Conservation (phyloP, 2,888 invertebrate species). For the Mythimna pallens region DNA sequence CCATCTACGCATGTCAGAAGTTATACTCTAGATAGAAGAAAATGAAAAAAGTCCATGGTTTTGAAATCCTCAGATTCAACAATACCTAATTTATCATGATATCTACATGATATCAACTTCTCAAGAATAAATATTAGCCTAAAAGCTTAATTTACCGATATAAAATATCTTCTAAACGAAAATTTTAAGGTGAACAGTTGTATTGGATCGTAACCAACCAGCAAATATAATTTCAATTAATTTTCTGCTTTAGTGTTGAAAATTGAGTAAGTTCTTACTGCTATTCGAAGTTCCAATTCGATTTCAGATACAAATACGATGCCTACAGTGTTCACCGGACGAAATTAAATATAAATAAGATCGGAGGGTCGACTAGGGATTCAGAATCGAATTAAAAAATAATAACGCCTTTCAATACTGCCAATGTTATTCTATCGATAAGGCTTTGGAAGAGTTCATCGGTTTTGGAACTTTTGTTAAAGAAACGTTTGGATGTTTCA, state of each 20-base stretch:
- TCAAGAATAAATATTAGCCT: slow-evolving; percentile 20
- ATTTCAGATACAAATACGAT: slow-evolving; percentile 63
- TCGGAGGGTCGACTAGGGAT: slow-evolving; percentile 73
- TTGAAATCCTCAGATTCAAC: not conserved
- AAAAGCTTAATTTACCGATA: slow-evolving; percentile 8
- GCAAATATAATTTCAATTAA: slow-evolving; percentile 57
- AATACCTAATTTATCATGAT: not conserved
- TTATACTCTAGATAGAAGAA: no score
- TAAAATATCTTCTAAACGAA: slow-evolving; percentile 19
- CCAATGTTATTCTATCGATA: slow-evolving; percentile 63
- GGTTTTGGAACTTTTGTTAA: slow-evolving; percentile 27
- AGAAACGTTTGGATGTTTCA: slow-evolving; percentile 13
- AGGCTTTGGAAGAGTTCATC: slow-evolving; percentile 30
- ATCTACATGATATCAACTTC: not conserved
- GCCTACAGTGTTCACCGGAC: slow-evolving; percentile 68
- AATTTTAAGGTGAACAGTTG: slow-evolving; percentile 44
- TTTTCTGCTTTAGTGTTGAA: slow-evolving; percentile 56
- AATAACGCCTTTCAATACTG: slow-evolving; percentile 69
- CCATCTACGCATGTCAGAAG: not conserved
- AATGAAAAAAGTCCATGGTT: not conserved
- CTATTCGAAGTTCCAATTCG: slow-evolving; percentile 51
- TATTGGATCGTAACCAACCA: slow-evolving; percentile 29
- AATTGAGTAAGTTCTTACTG: slow-evolving; percentile 56
- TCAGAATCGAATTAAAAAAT: slow-evolving; percentile 81
- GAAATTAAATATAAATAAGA: slow-evolving; percentile 85